phyloP scores from a whole-genome alignment of 1,140 invertebrate species.

The Subanguina moxae region DNA sequence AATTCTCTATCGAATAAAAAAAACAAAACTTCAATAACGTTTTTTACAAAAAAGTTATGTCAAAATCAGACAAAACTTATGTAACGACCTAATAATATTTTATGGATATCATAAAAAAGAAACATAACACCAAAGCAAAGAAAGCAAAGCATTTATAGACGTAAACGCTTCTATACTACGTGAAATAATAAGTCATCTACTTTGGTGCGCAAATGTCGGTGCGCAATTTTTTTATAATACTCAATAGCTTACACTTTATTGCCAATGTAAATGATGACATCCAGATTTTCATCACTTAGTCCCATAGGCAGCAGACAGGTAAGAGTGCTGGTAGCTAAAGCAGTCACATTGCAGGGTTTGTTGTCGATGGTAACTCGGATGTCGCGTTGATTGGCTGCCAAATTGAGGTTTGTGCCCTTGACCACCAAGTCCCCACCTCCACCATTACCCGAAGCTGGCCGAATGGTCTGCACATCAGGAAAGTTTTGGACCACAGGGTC shows the following conservation, averaged over 20 bases:
- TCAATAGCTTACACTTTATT: conserved; percentile 32
- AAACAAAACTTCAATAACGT: too few species aligned
- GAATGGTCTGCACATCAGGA: conserved; percentile 19
- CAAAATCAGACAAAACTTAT: too few species aligned
- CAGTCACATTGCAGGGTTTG: conserved; percentile 51
- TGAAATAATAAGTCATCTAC: too few species aligned
- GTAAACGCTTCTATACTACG: too few species aligned
- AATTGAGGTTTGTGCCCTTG: conserved; percentile 51
- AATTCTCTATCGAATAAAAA: too few species aligned
- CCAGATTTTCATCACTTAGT: conserved; percentile 44
- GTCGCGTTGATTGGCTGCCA: conserved; percentile 43
- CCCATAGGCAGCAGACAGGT: conserved; percentile 51
- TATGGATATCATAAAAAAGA: too few species aligned
- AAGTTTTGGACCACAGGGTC: conserved; percentile 22
- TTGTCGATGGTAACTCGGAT: conserved; percentile 49
- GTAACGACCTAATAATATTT: too few species aligned
- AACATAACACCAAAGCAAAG: too few species aligned
- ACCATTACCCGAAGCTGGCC: conserved; percentile 17
- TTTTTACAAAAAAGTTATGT: too few species aligned
- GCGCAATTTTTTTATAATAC: conserved; percentile 1
- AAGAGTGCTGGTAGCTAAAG: conserved; percentile 45
- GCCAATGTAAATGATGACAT: conserved; percentile 53
- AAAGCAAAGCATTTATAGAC: too few species aligned
- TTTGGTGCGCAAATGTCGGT: too few species aligned
- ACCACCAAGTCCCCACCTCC: conserved; percentile 44